These are phyloP conservation scores for Glomeris maerens DNA, from an alignment of 1,140 invertebrate species.

Conservation along the genomic window DNA sequence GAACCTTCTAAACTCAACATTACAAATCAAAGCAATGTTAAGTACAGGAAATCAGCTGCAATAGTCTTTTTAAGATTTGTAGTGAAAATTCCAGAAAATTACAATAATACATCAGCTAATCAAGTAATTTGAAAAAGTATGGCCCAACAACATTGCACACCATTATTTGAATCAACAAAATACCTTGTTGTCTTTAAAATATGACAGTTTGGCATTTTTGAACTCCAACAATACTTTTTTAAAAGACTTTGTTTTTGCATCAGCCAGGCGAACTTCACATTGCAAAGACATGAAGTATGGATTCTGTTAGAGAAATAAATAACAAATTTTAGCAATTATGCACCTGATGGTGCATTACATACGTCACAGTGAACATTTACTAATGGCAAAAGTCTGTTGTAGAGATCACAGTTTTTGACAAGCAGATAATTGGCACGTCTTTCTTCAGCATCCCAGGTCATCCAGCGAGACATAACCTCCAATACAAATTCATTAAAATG, in stretches of 20 bases:
- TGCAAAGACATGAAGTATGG: conserved; percentile 43
- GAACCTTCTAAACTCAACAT: no score
- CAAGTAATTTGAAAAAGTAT: no score
- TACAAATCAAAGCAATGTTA: no score
- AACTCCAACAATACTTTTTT: conserved; percentile 63
- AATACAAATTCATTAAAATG: conserved; percentile 62
- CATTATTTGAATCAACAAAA: conserved; percentile 12
- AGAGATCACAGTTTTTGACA: conserved; percentile 41
- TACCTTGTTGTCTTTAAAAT: conserved; percentile 62
- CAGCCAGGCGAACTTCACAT: conserved; percentile 63
- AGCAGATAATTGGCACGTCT: conserved; percentile 63
- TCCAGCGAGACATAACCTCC: conserved; percentile 53
- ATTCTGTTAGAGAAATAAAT: conserved; percentile 25
- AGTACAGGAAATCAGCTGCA: no score
- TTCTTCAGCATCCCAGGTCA: conserved; percentile 66
- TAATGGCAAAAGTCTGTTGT: conserved; percentile 36
- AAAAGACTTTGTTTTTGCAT: conserved; percentile 54
- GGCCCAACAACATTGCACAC: no score
- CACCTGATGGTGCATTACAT: conserved; percentile 6
- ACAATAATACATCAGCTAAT: no score
- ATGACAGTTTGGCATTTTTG: conserved; percentile 55
- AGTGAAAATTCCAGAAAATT: no score
- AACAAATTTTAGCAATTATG: conserved; percentile 5
- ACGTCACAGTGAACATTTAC: conserved; percentile 25
- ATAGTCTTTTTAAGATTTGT: no score